These are phyloP conservation scores for Eolophus roseicapilla DNA, from an alignment of 2,113 vertebrate genomes.

Conservation along the genomic window DNA sequence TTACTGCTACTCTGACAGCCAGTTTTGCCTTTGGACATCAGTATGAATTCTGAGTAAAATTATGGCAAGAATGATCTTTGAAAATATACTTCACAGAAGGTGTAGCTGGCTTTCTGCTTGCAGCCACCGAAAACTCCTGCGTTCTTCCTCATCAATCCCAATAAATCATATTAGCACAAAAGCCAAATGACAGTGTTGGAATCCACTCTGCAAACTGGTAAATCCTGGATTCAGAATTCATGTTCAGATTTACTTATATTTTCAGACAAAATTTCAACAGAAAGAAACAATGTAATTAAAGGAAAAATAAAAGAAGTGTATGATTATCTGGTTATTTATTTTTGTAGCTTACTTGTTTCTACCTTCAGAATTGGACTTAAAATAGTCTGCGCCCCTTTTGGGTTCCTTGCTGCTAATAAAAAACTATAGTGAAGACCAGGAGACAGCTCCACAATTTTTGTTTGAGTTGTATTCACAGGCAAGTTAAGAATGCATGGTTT, in stretches of 20 bases:
- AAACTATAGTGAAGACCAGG: constrained; percentile 80
- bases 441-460: constrained; percentile 73
- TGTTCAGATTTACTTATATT: not conserved
- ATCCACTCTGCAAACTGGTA: not conserved
- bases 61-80: not conserved
- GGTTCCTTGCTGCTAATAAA: constrained; percentile 74
- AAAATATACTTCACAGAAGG: not conserved
- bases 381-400: constrained; percentile 66
- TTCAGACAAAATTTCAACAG: not conserved
- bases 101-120: not conserved
- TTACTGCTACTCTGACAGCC: not conserved
- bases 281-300: not conserved
- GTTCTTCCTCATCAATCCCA: not conserved
- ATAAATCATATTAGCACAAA: not conserved
- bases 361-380: constrained; percentile 75
- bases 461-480: constrained; percentile 52
- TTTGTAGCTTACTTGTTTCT: constrained; percentile 81
- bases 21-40: not conserved
- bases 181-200: not conserved
- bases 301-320: not conserved
- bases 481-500: constrained; percentile 57
- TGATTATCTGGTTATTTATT: not conserved
- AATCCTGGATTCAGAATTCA: not conserved
- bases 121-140: not conserved
- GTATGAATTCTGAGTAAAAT: not conserved